Evolutionary conservation across 2,888 invertebrate genomes (phyloP).

Genomic region (Chouioia cunea): DNA sequence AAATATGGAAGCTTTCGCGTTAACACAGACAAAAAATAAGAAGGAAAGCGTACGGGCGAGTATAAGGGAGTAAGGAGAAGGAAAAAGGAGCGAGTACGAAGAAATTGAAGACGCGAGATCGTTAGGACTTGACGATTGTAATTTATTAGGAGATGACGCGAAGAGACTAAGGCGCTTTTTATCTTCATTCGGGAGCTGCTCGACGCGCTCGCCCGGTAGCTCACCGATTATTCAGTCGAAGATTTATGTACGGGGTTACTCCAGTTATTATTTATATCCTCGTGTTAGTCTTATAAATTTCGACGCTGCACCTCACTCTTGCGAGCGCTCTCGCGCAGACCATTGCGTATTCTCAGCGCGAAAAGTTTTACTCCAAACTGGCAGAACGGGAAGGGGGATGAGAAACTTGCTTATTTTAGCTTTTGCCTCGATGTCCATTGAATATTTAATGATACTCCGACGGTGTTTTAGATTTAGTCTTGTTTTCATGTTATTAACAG

Average conservation of each 20-base stretch:
- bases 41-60: no score
- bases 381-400: not conserved
- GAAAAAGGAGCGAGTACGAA: not conserved
- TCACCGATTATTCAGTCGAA: slow-evolving; percentile 22
- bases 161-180: slow-evolving; percentile 29
- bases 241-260: slow-evolving; percentile 16
- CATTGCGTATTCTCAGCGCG: not conserved
- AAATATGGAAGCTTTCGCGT: no score
- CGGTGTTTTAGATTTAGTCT: no score
- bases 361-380: no score
- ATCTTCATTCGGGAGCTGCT: slow-evolving; percentile 17
- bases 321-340: no score
- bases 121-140: slow-evolving; percentile 34
- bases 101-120: slow-evolving; percentile 24
- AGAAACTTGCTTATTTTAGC: slow-evolving; percentile 4
- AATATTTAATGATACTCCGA: no score
- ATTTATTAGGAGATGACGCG: slow-evolving; percentile 34
- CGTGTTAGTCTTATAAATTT: slow-evolving; percentile 26
- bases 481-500: no score
- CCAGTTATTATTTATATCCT: slow-evolving; percentile 24
- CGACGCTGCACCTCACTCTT: not conserved
- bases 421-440: no score
- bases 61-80: not conserved
- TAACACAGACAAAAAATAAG: no score
- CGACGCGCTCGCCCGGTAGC: not conserved